Evolutionary conservation across 2,888 invertebrate species (phyloP), one percentile per base, ranked within the genome.

Genomic region (Hartigia nigra): DNA sequence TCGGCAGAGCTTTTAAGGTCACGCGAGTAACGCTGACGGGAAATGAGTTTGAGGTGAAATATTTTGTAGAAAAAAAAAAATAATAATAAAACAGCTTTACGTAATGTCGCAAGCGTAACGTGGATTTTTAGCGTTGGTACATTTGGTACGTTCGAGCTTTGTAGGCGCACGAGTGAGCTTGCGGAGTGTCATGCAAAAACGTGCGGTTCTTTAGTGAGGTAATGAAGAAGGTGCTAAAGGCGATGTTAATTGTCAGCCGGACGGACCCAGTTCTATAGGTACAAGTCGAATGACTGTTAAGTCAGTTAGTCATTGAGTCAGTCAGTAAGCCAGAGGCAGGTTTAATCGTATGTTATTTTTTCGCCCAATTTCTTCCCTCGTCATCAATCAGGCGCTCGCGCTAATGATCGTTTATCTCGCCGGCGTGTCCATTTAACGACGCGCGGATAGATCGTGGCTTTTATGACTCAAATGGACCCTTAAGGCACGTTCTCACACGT

Each of bases 371-470:
- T 72, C 72, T 72, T 72, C 5, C 23, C 31, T 31, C 72, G 72
- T 31, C 72, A 72, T 72, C 72, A 72, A 72, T 72, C 72, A 72
- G 72, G 31, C 12, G 72, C 72, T 12, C 72, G 72, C 72, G 31
- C 72, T 72, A 72, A 72, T 23, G 72, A 72, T 31, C 72, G 72
- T 72, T 72, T 72, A 72, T 72, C 72, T 72, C 72, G 12, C 3
- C 12, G 12, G 31, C 72, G 31, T 34, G 72, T 72, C 72, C 72
- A 31, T 72, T 31, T 34, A n/a, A 72, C 32, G 31, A 3, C 55
- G 55, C 55, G 34, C 31, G 72, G n/a, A 5, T 31, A 72, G 72
- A 72, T 72, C 72, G 31, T 72, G 72, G 55, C 55, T 55, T 23
- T 23, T 55, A 55, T 55, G 2, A 23, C 55, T 23, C 31, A 3